Conservation (phyloP, 2,113 vertebrate genomes). For the Physeter macrocephalus region DNA sequence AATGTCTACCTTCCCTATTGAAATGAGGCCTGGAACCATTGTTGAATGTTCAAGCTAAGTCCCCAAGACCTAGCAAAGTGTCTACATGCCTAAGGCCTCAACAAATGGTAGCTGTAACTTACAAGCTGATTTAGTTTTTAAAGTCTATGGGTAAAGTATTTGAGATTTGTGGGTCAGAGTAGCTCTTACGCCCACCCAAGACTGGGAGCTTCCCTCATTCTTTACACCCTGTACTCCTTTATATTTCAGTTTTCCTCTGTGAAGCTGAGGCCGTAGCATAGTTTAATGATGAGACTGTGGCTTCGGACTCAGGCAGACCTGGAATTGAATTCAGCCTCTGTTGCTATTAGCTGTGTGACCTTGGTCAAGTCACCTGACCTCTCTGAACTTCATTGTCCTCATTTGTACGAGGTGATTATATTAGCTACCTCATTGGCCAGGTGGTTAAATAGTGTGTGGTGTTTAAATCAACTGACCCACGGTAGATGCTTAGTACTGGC, state of each 20-base stretch:
- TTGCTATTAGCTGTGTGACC: background rate
- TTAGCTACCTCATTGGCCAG: background rate
- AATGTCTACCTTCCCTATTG: background rate
- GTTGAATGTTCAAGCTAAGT: background rate
- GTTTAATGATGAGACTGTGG: background rate
- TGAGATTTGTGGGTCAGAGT: background rate
- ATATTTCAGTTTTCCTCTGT: background rate
- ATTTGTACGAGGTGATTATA: background rate
- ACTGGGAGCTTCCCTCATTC: background rate
- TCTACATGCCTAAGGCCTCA: rapidly evolving
- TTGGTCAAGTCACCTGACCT: background rate
- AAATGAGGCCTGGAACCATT: background rate
- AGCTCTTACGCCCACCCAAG: background rate
- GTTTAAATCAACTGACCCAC: background rate
- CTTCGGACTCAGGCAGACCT: background rate
- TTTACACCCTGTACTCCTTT: background rate
- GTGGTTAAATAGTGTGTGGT: background rate
- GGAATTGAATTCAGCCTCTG: background rate
- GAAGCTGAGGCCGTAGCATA: background rate
- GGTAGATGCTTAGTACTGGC: background rate
- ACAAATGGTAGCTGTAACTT: background rate
- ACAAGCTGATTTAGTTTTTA: background rate
- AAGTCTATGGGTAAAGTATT: background rate
- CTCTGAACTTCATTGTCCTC: background rate
- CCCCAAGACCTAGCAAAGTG: background rate